Evolutionary conservation across 2,113 vertebrate species (phyloP).

Genomic region (Takifugu bimaculatus): DNA sequence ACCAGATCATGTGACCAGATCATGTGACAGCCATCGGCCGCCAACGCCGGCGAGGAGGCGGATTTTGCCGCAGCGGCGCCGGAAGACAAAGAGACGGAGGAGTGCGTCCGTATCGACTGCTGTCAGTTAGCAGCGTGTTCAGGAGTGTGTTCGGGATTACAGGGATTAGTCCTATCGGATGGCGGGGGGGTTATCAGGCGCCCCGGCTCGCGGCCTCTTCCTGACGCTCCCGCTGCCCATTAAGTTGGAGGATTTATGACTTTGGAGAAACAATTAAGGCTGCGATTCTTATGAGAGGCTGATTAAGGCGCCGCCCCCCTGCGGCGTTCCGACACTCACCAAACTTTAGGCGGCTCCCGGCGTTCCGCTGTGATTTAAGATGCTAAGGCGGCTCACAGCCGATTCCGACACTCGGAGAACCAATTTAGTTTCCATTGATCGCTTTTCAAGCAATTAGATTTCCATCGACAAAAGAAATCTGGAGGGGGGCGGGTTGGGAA

Average conservation of each 20-base stretch:
- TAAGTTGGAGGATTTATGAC: constrained; percentile 60
- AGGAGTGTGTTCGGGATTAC: constrained; percentile 76
- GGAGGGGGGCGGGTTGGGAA: constrained; percentile 59
- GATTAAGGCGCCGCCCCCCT: constrained; percentile 57
- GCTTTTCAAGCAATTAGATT: constrained; percentile 76
- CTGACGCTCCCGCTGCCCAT: constrained; percentile 47
- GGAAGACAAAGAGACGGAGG: constrained; percentile 67
- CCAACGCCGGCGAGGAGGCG: constrained; percentile 33
- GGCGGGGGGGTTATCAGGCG: constrained; percentile 67
- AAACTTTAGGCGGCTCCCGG: constrained; percentile 61
- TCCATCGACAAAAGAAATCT: constrained; percentile 69
- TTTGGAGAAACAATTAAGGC: constrained; percentile 68
- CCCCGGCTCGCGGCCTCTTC: constrained; percentile 54
- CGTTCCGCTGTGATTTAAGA: constrained; percentile 71
- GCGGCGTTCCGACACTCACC: constrained; percentile 38
- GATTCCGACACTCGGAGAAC: constrained; percentile 63
- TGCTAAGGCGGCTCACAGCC: constrained; percentile 72
- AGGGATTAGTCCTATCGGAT: constrained; percentile 76
- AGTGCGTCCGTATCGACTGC: constrained; percentile 69
- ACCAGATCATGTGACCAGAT: constrained; percentile 43
- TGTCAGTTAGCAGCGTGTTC: constrained; percentile 73
- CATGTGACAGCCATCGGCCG: too few relatives aligned
- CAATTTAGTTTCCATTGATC: constrained; percentile 78
- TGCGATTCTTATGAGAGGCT: constrained; percentile 66
- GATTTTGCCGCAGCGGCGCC: constrained; percentile 40